Base-by-base conservation (phyloP, 2,113 vertebrate species). In the Ceyx cyanopectus region DNA sequence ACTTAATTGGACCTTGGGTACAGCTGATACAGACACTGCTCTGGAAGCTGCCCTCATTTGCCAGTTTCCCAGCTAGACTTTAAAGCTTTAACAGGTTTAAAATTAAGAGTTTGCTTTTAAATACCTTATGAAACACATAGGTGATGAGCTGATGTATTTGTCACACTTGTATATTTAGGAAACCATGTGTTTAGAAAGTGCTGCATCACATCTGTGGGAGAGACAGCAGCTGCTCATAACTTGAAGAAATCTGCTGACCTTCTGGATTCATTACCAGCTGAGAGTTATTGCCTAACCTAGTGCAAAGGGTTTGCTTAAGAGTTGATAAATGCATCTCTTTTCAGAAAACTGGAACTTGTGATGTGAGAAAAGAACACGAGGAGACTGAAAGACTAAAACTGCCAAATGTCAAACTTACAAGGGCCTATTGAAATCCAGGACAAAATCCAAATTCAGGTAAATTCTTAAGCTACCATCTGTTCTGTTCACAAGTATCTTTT, bases 371-470 rank as follows among this genome's bases (percentile, higher is more conserved):
- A 72, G 26, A 78, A 92, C 89, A 82, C 22, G 5, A 77, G 83
- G 20, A 58, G 30, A 68, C 0, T 23, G 65, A 70, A 87, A 78
- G 48, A 90, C 74, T 70, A 53, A 90, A 92, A 63, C 26, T 84
- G 50, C 62, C 30, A 85, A 90, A 90, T 91, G 92, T 95, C 89
- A 92, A 79, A 73, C 58, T 93, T 69, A 9, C 66, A 86, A 86
- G 73, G 83, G 81, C 68, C 87, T 87, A 40, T 65, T 61, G 72
- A 85, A 90, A 89, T 94, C 84, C 50, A 86, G 91, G 79, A 77
- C 63, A 85, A 93, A 93, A 87, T 93, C 84, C 70, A 89, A 79
- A 89, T 90, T 80, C 94, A 94, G 92, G 93, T 96, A 95, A 94
- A 87, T 92, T 92, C 85, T 95, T 79, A 81, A 84, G 86, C 66